Base-by-base conservation (phyloP, 2,888 invertebrate species). In the Cephus sareptanus region DNA sequence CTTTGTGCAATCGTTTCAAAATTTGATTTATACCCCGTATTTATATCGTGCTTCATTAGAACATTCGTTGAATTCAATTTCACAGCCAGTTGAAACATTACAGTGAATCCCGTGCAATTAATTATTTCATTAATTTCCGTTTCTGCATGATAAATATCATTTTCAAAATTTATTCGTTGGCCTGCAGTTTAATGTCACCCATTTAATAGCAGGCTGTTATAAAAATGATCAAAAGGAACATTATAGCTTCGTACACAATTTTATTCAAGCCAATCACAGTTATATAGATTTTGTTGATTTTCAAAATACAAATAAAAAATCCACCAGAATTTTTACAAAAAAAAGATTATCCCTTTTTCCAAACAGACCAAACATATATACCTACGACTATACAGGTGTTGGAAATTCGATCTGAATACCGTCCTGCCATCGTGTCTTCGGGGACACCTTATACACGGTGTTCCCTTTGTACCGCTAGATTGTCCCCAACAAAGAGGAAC, bases 401-500 rank as follows among this genome's bases (percentile, higher is more conserved):
- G 9, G 37, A 73, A n/a, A 34, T 73, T 74, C 15, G 34, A 74
- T 77, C 35, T n/a, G 9, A 40, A 37, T n/a, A 11, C n/a, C 9
- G 31, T 75, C 23, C 31, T 13, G 30, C 31, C 34, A 23, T 56
- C 34, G 23, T 23, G 23, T 37, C 77, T 76, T 75, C 76, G 69
- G 37, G 77, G 75, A 77, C 83, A 83, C 83, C 80, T 68, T 79
- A 78, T 83, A 81, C 68, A 79, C 79, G 37, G 74, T 70, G 33
- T 56, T 70, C 34, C 75, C 71, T 75, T 75, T 77, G 71, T 74
- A 70, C 69, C 76, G 80, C 78, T 78, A 81, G 81, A 84, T 83
- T 81, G 83, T 83, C 81, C 82, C 79, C 79, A 74, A 79, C 75
- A 79, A 78, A 37, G 74, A 74, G 69, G 71, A 79, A 80, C 71